Evolutionary conservation across 2,797 vertebrate genomes (phyloP), one percentile per base, ranked within the genome.

Genomic region (Karalla daura): DNA sequence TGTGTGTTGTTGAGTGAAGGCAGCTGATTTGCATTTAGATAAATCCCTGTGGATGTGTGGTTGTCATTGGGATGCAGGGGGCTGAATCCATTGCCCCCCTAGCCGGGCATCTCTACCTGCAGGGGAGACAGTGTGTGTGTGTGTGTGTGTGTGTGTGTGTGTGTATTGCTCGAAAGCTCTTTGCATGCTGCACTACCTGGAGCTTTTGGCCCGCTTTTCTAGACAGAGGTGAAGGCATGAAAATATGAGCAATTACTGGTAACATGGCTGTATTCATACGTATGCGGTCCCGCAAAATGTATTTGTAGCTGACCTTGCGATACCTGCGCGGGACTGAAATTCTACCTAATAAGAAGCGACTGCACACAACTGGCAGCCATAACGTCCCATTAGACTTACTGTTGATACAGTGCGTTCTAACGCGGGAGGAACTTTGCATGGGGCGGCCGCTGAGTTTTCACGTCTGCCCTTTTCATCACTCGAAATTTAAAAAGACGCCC

Each of bases 11-110:
- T 68, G 84, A 87, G 80, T 80, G 79, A 85, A 86, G 76, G 82
- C 70, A 62, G 70, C 78, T 84, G 86, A 91, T 92, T 91, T 91
- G 86, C 90, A 90, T 91, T 91, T 91, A 90, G 85, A 91, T 91
- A 90, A 90, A 91, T 91, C 85, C 72, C 78, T 37, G 70, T 81
- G 84, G 85, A 92, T 82, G 56, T 84, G 73, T 58, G 84, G 60
- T 66, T 89, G 86, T 88, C 86, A 88, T 87, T 88, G 87, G 88
- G 83, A 90, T 89, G 74, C 88, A 85, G 62, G 63, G 64, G 69
- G 74, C 56, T 88, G 69, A 66, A 86, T 81, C 67, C 71, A 53
- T 70, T 61, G 60, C 54, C 73, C 78, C 79, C 70, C 76, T 60
- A 54, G 74, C 30, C 61, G 58, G 72, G 40, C 70, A 23, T 53